These are phyloP conservation scores for Meliscaeva auricollis DNA, from an alignment of 2,888 invertebrate species.

Conservation along the genomic window DNA sequence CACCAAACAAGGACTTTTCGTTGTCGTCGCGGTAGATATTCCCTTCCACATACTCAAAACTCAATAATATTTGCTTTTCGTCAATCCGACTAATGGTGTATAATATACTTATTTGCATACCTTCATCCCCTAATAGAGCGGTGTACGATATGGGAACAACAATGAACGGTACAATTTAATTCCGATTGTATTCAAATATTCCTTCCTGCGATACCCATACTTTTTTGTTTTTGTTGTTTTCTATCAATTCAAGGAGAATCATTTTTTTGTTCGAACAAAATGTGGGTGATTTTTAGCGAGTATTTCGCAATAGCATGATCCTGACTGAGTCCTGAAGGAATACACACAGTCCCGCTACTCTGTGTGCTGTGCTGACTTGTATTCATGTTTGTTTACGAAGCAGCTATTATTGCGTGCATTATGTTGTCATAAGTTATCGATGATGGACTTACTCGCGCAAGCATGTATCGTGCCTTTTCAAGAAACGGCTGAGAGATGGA, in stretches of 20 bases:
- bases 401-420: conserved; percentile 75
- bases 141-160: conserved; percentile 41
- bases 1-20: conserved; percentile 15
- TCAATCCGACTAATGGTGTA: conserved; percentile 73
- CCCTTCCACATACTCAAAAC: background rate
- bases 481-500: background rate
- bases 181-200: conserved; percentile 71
- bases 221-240: background rate
- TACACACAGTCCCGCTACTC: background rate
- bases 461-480: conserved; percentile 51
- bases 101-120: conserved; percentile 73
- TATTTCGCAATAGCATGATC: conserved; percentile 28
- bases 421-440: conserved; percentile 76
- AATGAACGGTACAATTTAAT: conserved; percentile 61
- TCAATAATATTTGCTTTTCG: conserved; percentile 52
- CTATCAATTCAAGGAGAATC: background rate
- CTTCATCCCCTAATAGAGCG: conserved; percentile 51
- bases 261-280: background rate
- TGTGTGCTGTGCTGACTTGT: conserved; percentile 5
- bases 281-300: conserved; percentile 60
- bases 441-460: conserved; percentile 72
- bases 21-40: background rate
- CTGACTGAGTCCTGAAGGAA: conserved; percentile 38
- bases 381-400: conserved; percentile 55
- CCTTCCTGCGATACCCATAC: conserved; percentile 32